Conservation (phyloP, 2,797 vertebrate genomes). For the Myripristis murdjan region DNA sequence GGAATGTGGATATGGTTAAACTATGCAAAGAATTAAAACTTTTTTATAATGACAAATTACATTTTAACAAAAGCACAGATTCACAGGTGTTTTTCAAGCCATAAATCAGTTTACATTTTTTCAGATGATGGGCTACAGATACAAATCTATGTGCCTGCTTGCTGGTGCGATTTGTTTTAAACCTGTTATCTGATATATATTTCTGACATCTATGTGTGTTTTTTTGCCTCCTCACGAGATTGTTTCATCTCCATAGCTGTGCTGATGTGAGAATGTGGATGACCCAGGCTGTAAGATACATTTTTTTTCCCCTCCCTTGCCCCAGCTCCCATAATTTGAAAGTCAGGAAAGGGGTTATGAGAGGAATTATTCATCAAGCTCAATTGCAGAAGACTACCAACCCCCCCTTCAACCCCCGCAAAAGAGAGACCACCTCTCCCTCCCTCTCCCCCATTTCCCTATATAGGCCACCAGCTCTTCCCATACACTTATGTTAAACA, state of each 20-base stretch:
- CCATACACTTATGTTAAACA: conserved; percentile 91
- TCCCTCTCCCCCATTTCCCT: neutral
- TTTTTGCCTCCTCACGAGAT: conserved; percentile 7
- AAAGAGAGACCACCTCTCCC: conserved; percentile 7
- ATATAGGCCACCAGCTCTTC: conserved; percentile 34
- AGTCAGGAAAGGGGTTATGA: conserved; percentile 77
- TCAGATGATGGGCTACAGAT: too few species aligned
- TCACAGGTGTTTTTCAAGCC: too few species aligned
- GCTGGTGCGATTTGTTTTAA: too few species aligned
- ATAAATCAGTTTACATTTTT: too few species aligned
- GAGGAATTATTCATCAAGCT: conserved; percentile 89
- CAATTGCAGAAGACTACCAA: conserved; percentile 67
- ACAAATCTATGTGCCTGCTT: too few species aligned
- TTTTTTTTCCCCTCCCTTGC: conserved; percentile 53
- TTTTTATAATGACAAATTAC: too few species aligned
- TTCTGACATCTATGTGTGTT: neutral
- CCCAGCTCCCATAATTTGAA: conserved; percentile 86
- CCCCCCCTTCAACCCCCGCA: conserved; percentile 30
- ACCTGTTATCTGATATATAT: too few species aligned
- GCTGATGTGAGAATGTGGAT: conserved; percentile 82
- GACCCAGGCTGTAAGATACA: conserved; percentile 77
- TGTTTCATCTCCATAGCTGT: conserved; percentile 23
- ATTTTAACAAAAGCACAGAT: too few species aligned
- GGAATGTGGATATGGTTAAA: too few species aligned
- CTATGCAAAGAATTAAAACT: too few species aligned